These are phyloP conservation scores for Hydrozoanthus tunicans DNA, from an alignment of 64 coral and sea anemone species.

Conservation along the genomic window DNA sequence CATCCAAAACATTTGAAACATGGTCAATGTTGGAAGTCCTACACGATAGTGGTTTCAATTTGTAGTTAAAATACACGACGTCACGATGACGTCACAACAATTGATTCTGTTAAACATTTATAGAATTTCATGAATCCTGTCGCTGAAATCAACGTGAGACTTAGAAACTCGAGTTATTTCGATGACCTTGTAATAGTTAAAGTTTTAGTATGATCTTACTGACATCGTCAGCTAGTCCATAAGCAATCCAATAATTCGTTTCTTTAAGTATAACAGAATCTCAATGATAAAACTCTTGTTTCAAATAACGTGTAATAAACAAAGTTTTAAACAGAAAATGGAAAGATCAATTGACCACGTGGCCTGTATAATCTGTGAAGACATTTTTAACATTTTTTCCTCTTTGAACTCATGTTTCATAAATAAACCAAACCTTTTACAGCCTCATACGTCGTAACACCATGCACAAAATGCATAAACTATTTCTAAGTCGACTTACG, in stretches of 20 bases:
- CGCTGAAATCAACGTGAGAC: not conserved
- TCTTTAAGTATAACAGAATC: not conserved
- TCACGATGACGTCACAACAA: not conserved
- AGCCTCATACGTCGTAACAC: too few relatives aligned
- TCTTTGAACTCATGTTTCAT: too few relatives aligned
- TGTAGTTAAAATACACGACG: not conserved
- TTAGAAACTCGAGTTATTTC: not conserved
- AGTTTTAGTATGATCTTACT: too few relatives aligned
- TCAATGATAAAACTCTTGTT: too few relatives aligned
- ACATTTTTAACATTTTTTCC: too few relatives aligned
- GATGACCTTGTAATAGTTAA: not conserved
- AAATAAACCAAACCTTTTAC: too few relatives aligned
- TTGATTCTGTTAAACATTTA: not conserved
- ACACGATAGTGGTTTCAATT: too few relatives aligned
- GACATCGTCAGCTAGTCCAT: too few relatives aligned
- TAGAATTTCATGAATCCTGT: not conserved
- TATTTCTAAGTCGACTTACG: too few relatives aligned
- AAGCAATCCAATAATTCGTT: not conserved
- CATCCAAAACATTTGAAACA: too few relatives aligned
- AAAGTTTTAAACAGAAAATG: not conserved
- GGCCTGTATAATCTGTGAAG: not conserved
- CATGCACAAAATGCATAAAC: too few relatives aligned
- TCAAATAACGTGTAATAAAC: not conserved
- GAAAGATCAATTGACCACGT: not conserved
- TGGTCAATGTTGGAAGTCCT: too few relatives aligned